phyloP scores from a whole-genome alignment of 1,140 invertebrate genomes.

The Drosophila repletoides region DNA sequence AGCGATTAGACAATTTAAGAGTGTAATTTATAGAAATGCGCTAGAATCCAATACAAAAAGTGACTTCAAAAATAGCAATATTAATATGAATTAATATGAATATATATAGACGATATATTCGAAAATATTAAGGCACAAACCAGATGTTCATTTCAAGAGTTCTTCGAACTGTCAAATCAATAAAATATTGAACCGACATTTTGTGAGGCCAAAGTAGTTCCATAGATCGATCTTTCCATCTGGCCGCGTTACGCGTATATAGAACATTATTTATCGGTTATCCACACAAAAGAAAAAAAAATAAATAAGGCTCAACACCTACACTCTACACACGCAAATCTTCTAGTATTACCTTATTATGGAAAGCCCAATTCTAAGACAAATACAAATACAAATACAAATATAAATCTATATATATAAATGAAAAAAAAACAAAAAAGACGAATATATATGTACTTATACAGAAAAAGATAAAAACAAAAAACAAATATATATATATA shows the following conservation, averaged over 20 bases:
- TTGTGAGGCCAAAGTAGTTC: conserved; percentile 29
- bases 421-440: background rate
- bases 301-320: conserved; percentile 10
- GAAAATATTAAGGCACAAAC: too few species aligned
- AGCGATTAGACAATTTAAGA: conserved; percentile 49
- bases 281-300: background rate
- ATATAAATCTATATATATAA: conserved; percentile 19
- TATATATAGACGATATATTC: too few species aligned
- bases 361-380: conserved; percentile 35
- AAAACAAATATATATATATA: conserved; percentile 23
- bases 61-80: background rate
- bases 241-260: conserved; percentile 8
- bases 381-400: conserved; percentile 23
- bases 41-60: conserved; percentile 9
- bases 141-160: conserved; percentile 17
- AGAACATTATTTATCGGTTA: conserved; percentile 11
- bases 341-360: conserved; percentile 43
- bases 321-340: conserved; percentile 28
- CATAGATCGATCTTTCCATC: conserved; percentile 5
- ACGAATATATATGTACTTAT: conserved; percentile 29
- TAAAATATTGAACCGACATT: conserved; percentile 6
- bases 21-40: conserved; percentile 39
- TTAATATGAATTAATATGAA: conserved; percentile 1
- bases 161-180: too few species aligned
- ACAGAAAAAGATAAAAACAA: too few species aligned